phyloP scores from a whole-genome alignment of 2,888 invertebrate species.

The Volucella inflata region DNA sequence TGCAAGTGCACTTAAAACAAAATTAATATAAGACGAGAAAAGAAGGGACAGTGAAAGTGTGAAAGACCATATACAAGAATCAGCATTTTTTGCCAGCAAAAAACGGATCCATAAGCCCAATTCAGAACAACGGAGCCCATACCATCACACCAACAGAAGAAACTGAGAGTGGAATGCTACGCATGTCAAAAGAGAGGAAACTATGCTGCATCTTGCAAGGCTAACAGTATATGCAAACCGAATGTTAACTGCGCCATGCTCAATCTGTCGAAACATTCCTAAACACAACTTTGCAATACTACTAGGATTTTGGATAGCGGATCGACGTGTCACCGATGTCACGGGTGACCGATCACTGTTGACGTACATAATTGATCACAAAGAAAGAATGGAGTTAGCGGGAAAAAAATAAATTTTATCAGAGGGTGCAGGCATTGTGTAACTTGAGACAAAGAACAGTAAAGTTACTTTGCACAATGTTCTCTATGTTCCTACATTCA shows the following conservation, averaged over 20 bases:
- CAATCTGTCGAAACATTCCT: conserved; percentile 12
- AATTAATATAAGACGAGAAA: no score
- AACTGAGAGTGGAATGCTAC: no score
- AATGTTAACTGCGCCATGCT: conserved; percentile 24
- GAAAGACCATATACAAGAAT: conserved; percentile 24
- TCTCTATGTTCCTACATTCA: neutral
- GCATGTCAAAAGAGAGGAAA: neutral
- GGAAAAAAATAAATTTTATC: conserved; percentile 16
- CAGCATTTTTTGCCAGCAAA: conserved; percentile 37
- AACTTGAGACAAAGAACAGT: neutral
- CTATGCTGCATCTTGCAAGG: conserved; percentile 6
- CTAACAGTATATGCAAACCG: neutral
- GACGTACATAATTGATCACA: neutral
- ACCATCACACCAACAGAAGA: neutral
- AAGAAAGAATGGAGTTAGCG: conserved; percentile 19
- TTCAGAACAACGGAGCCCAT: neutral
- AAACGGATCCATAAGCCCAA: neutral
- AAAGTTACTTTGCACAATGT: conserved; percentile 21
- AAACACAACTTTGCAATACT: conserved; percentile 4
- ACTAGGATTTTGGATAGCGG: conserved; percentile 14
- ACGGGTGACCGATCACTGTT: conserved; percentile 11
- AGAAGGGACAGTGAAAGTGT: neutral
- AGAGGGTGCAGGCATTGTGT: conserved; percentile 17
- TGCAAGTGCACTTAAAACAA: no score
- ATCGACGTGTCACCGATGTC: conserved; percentile 20